phyloP scores from a whole-genome alignment of 2,113 vertebrate species.

The Ageneiosus marmoratus region DNA sequence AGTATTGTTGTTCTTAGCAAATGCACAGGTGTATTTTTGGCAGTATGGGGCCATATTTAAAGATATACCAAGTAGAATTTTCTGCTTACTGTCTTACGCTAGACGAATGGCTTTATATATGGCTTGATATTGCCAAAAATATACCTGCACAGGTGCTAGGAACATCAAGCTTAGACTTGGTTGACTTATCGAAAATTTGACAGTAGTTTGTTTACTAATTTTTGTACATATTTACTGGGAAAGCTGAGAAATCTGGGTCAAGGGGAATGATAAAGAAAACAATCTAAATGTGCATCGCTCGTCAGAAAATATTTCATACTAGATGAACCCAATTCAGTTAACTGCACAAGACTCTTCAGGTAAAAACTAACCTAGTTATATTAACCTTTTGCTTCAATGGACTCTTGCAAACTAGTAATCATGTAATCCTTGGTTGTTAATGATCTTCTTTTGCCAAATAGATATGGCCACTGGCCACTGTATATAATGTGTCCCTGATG shows the following conservation, averaged over 20 bases:
- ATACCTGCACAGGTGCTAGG: neutral
- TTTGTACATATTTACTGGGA: constrained; percentile 23
- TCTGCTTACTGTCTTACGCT: too few species aligned
- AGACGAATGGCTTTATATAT: too few species aligned
- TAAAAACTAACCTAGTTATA: too few species aligned
- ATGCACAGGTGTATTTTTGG: neutral
- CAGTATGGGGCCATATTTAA: neutral
- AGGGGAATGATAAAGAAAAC: neutral
- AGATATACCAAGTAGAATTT: too few species aligned
- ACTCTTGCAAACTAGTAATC: neutral
- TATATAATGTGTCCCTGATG: constrained; percentile 11
- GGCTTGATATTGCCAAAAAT: neutral
- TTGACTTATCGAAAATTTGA: constrained; percentile 40
- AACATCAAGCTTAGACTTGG: neutral
- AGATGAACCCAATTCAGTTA: neutral
- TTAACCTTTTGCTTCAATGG: neutral
- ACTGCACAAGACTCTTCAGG: neutral
- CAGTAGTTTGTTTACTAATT: too few species aligned
- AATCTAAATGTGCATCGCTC: neutral
- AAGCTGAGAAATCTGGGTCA: constrained; percentile 25
- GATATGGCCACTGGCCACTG: neutral
- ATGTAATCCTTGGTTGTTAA: neutral
- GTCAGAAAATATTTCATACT: neutral
- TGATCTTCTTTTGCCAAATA: neutral
- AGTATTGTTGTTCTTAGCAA: neutral